phyloP scores from a whole-genome alignment of 2,888 invertebrate genomes.

The Bellardia pandia region DNA sequence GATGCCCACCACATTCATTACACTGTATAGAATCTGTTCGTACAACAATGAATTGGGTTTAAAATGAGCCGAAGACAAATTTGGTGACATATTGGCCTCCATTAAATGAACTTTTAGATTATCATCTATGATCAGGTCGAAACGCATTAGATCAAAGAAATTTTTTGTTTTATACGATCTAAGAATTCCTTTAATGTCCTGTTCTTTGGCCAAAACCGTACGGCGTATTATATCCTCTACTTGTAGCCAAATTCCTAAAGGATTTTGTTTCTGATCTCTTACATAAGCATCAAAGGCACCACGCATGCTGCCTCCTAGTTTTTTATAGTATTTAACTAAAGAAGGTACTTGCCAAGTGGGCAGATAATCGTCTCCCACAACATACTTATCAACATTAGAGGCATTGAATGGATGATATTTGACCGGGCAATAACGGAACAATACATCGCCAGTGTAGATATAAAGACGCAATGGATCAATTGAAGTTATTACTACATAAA shows the following conservation, averaged over 20 bases:
- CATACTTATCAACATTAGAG: slow-evolving; percentile 92
- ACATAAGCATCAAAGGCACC: slow-evolving; percentile 93
- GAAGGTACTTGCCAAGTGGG: slow-evolving; percentile 97
- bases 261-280: slow-evolving; percentile 88
- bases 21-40: slow-evolving; percentile 95
- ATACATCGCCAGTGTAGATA: slow-evolving; percentile 93
- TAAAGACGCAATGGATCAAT: slow-evolving; percentile 95
- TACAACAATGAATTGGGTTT: slow-evolving; percentile 94
- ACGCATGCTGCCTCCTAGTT: slow-evolving; percentile 92
- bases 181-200: slow-evolving; percentile 87
- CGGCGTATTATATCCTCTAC: slow-evolving; percentile 91
- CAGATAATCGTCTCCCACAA: slow-evolving; percentile 96
- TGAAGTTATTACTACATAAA: slow-evolving; percentile 96
- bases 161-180: slow-evolving; percentile 85
- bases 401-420: slow-evolving; percentile 96
- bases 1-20: slow-evolving; percentile 92
- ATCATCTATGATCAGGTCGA: slow-evolving; percentile 96
- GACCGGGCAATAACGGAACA: slow-evolving; percentile 95
- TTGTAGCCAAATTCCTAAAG: slow-evolving; percentile 90
- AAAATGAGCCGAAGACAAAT: slow-evolving; percentile 96
- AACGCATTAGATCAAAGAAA: slow-evolving; percentile 97
- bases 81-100: slow-evolving; percentile 99
- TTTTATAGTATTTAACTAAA: slow-evolving; percentile 88
- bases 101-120: slow-evolving; percentile 93
- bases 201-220: slow-evolving; percentile 89